Base-by-base conservation (phyloP, 2,888 invertebrate genomes). In the Melipona beecheii region DNA sequence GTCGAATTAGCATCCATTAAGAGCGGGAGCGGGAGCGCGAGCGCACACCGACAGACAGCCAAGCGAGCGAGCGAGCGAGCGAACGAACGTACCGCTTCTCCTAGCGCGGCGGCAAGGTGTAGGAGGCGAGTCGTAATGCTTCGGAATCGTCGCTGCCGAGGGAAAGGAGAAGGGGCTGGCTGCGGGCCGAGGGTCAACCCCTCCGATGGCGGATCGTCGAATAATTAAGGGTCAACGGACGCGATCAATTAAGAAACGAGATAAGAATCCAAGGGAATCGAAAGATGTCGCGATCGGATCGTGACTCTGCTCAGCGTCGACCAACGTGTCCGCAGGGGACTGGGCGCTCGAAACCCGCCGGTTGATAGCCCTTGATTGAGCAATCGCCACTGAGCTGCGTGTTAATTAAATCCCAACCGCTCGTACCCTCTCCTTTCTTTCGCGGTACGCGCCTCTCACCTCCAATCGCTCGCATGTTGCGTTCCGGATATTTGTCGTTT, bases 1-100 rank as follows among this genome's bases (percentile, higher is more conserved):
- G 86, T 90, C 91, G 91, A 91, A 91, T 91, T 91, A 91, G 91
- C 87, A 89, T 90, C 90, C 85, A 90, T 90, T 90, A 90, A 90
- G 85, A 79, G 66, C 75, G 80, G 74, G 77, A 87, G 83, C 86
- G 86, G 74, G 77, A 87, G 83, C 86, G 86, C 87, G 52, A 27
- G 27, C 24, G 19, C 52, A 0, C 84, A 83, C 81, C 88, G 87
- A 84, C 80, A 70, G 89, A 87, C 85, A 52, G 43, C 36, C 19
- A 52, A 15, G 17, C 19, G 19, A 2, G 5, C 52, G 19, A 19
- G 19, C 17, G 13, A 52, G 17, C 52, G 36, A 36, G 36, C 36
- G 9, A 36, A 0, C 36, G 69, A 85, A 80, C 27, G 19, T 2
- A 11, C 81, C 75, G 68, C 60, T 68, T 49, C 24, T 62, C 43